These are phyloP conservation scores for Synanthedon formicaeformis DNA, from an alignment of 2,888 invertebrate species.

Conservation along the genomic window DNA sequence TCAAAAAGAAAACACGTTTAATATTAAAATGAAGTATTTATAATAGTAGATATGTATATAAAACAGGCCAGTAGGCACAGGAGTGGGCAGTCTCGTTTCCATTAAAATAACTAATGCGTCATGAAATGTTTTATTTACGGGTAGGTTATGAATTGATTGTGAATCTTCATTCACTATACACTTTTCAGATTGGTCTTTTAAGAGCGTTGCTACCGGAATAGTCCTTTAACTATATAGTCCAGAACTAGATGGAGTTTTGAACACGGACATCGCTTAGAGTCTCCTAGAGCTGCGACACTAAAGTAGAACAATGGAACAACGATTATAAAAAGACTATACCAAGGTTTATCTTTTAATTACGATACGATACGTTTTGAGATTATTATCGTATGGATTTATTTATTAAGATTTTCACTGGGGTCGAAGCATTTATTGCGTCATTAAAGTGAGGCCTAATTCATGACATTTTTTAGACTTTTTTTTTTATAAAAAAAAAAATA, in stretches of 20 bases:
- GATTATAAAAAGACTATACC: slow-evolving; percentile 47
- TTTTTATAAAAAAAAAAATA: neutral
- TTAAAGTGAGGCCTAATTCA: slow-evolving; percentile 54
- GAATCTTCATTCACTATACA: neutral
- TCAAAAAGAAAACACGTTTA: too few species aligned
- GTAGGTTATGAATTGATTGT: too few species aligned
- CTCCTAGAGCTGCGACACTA: slow-evolving; percentile 28
- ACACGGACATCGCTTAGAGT: slow-evolving; percentile 23
- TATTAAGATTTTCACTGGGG: slow-evolving; percentile 50
- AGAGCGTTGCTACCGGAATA: slow-evolving; percentile 62
- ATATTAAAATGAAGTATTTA: too few species aligned
- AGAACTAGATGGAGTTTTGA: slow-evolving; percentile 19
- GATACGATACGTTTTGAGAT: slow-evolving; percentile 7
- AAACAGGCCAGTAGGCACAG: too few species aligned
- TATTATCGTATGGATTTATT: slow-evolving; percentile 43
- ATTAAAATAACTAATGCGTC: too few species aligned
- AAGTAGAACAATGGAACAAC: slow-evolving; percentile 48
- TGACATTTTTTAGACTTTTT: neutral
- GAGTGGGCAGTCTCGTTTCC: too few species aligned
- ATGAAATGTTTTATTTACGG: neutral
- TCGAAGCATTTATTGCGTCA: slow-evolving; percentile 49
- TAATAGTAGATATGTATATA: too few species aligned
- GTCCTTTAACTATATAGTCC: slow-evolving; percentile 32
- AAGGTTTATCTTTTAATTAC: neutral
- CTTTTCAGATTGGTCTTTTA: slow-evolving; percentile 70